Evolutionary conservation across 2,888 invertebrate genomes (phyloP), one percentile per base, ranked within the genome.

Genomic region (Steinernema hermaphroditum): DNA sequence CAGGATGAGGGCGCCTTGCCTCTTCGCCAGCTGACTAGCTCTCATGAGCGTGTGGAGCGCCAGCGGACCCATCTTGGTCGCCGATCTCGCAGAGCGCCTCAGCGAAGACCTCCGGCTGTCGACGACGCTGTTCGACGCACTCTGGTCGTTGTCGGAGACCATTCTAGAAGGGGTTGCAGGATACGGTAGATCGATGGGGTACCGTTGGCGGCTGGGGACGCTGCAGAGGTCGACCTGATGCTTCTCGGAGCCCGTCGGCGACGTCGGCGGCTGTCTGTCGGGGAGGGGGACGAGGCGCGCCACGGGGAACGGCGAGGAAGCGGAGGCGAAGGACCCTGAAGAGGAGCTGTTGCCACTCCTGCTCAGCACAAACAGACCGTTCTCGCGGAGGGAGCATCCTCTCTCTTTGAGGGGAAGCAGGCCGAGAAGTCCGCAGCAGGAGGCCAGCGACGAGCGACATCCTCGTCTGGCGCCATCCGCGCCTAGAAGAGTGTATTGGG

Each of bases 1-100:
- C 22, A 83, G 76, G 43, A 83, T 83, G 14, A 79, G 71, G 0
- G 77, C 75, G 0, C 77, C 79, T 68, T 81, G 79, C 6, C 76
- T 72, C 57, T 75, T 77, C 1, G 80, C 78, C 27, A 80, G 78
- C 74, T 82, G 82, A 44, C 82, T 78, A 1, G 82, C 83, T 41
- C 75, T 74, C 41, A 80, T 76, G 29, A 83, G 82, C 9, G 82
- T 83, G 34, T 77, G 78, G 14, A 80, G 76, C 22, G 83, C 82
- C 62, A 83, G 72, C 2, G 80, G 76, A 14, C 83, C 82, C 54
- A 82, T 75, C 27, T 70, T 74, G 2, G 32, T 9, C 27, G 6
- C 14, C n/a, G 27, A 14, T 16, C 62, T 62, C 34, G 29, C 29
- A 4, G 32, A 32, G 1, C 32, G 62, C n/a, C 32, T 62, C 6